These are phyloP conservation scores for Pithys albifrons DNA, from an alignment of 2,113 vertebrate species.

Conservation along the genomic window DNA sequence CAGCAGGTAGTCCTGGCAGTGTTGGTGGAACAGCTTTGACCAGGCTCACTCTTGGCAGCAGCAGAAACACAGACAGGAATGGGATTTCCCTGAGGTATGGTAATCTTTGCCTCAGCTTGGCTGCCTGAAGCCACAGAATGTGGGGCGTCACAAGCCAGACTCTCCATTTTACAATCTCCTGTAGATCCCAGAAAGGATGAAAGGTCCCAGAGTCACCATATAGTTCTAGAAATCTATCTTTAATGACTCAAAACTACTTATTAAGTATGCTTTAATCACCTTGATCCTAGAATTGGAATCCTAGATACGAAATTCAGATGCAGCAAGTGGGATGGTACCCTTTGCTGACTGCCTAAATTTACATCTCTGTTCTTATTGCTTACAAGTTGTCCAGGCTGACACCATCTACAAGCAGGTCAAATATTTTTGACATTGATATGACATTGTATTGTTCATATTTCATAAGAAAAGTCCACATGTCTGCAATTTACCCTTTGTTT, in stretches of 20 bases:
- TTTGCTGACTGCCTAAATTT: background rate
- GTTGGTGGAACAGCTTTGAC: background rate
- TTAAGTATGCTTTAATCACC: background rate
- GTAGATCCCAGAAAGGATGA: background rate
- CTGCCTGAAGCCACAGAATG: background rate
- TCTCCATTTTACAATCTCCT: rapidly evolving
- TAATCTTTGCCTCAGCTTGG: background rate
- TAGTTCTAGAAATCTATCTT: background rate
- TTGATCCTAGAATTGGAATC: background rate
- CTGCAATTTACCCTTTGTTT: background rate
- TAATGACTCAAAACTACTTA: background rate
- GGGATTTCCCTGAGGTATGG: rapidly evolving
- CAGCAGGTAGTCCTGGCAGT: rapidly evolving
- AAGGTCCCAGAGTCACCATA: background rate
- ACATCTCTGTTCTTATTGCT: background rate
- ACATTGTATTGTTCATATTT: background rate
- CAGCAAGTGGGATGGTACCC: background rate
- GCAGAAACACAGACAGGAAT: background rate
- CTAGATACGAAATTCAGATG: background rate
- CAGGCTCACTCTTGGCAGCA: rapidly evolving
- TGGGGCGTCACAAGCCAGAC: background rate
- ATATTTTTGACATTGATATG: background rate
- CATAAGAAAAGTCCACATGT: background rate
- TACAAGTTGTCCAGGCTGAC: background rate
- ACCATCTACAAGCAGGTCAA: background rate